Evolutionary conservation across 30 jellyfish, hydroid and myxozoan genomes (phyloP).

Genomic region (Turritopsis rubra): DNA sequence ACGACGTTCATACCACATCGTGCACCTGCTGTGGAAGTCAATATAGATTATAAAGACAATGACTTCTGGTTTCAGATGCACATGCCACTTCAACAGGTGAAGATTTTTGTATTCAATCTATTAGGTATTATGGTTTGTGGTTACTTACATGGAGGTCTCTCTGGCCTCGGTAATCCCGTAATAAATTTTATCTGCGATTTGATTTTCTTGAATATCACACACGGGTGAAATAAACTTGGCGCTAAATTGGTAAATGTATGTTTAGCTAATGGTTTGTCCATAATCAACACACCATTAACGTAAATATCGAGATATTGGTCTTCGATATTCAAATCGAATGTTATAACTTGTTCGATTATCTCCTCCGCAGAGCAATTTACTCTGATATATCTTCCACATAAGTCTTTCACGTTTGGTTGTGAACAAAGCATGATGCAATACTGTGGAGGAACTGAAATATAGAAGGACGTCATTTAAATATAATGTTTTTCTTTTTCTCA

Average conservation of each 20-base stretch:
- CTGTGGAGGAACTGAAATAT: not conserved
- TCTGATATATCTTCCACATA: not conserved
- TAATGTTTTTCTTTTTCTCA: too few relatives aligned
- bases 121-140: too few relatives aligned
- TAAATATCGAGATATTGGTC: constrained; percentile 16
- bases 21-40: too few relatives aligned
- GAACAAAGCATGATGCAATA: not conserved
- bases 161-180: constrained; percentile 27
- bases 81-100: too few relatives aligned
- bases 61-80: too few relatives aligned
- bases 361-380: constrained; percentile 1
- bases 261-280: not conserved
- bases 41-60: too few relatives aligned
- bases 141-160: constrained; percentile 26
- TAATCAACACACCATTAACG: constrained; percentile 29
- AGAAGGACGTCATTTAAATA: not conserved
- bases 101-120: too few relatives aligned
- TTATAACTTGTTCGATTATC: constrained; percentile 24
- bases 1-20: too few relatives aligned
- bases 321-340: constrained; percentile 34
- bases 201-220: constrained; percentile 20
- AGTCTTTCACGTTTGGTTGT: not conserved
- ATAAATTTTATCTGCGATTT: constrained; percentile 29
- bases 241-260: constrained; percentile 23
- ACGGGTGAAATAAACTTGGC: constrained; percentile 22